These are phyloP conservation scores for Troides helena DNA, from an alignment of 2,888 invertebrate genomes.

Conservation along the genomic window DNA sequence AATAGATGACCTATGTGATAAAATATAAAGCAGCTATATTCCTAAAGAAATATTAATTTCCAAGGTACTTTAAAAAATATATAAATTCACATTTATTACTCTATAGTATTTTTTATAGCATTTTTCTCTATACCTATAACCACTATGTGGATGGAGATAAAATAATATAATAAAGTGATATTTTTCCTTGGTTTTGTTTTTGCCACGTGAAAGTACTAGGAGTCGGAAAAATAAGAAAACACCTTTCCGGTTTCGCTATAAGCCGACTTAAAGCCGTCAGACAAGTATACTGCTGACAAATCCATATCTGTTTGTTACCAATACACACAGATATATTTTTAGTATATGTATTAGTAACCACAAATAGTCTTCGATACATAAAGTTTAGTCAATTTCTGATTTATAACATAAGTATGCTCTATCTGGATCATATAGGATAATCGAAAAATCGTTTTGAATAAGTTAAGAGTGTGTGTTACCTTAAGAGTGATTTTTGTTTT, in stretches of 20 bases:
- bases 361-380: not conserved
- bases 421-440: too few relatives aligned
- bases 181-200: constrained; percentile 46
- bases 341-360: not conserved
- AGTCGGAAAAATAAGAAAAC: constrained; percentile 50
- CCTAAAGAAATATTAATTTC: too few relatives aligned
- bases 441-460: too few relatives aligned
- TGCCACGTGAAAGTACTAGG: constrained; percentile 47
- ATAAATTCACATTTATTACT: not conserved
- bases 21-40: not conserved
- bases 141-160: constrained; percentile 3
- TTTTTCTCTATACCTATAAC: too few relatives aligned
- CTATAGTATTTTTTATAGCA: not conserved
- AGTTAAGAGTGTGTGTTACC: too few relatives aligned
- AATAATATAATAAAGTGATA: constrained; percentile 51
- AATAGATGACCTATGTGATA: too few relatives aligned
- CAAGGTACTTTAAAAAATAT: too few relatives aligned
- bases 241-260: constrained; percentile 56
- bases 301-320: not conserved
- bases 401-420: not conserved
- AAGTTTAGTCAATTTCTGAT: not conserved
- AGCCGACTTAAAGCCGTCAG: constrained; percentile 56
- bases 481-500: too few relatives aligned
- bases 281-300: constrained; percentile 47
- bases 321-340: not conserved